These are phyloP conservation scores for Recurvirostra avosetta DNA, from an alignment of 2,113 vertebrate species.

Conservation along the genomic window DNA sequence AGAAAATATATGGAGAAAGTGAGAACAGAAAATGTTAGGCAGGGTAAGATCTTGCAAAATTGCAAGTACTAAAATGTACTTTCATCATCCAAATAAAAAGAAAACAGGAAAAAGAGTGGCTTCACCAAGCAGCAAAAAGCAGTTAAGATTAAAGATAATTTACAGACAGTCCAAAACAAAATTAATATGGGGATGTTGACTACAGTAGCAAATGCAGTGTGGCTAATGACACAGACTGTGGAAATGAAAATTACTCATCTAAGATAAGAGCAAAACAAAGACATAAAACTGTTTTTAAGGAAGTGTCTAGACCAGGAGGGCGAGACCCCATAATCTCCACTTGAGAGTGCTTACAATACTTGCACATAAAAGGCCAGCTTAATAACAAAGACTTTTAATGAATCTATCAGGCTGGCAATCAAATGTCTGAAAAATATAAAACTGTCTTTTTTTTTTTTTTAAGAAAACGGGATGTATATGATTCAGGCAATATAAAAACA, in stretches of 20 bases:
- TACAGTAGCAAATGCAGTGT: neutral
- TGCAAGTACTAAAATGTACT: constrained; percentile 3
- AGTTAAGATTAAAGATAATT: constrained; percentile 23
- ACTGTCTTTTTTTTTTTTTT: neutral
- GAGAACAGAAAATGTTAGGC: neutral
- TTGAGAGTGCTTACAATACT: neutral
- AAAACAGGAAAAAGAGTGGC: neutral
- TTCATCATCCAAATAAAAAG: constrained; percentile 28
- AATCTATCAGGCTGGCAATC: neutral
- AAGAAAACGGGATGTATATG: neutral
- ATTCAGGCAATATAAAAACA: neutral
- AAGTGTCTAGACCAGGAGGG: neutral
- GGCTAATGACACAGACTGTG: neutral
- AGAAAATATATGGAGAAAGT: constrained; percentile 11
- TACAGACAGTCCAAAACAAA: constrained; percentile 14
- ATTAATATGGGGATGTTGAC: constrained; percentile 11
- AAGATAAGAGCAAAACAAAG: constrained; percentile 29
- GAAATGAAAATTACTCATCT: constrained; percentile 30
- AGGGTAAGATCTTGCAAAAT: constrained; percentile 14
- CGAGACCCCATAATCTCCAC: neutral
- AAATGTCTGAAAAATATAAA: neutral
- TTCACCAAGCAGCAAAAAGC: neutral
- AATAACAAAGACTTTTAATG: neutral
- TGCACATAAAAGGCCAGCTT: neutral
- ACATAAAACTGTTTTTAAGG: neutral